These are phyloP conservation scores for Pseudorectes ferrugineus DNA, from an alignment of 2,113 vertebrate species.

Conservation along the genomic window DNA sequence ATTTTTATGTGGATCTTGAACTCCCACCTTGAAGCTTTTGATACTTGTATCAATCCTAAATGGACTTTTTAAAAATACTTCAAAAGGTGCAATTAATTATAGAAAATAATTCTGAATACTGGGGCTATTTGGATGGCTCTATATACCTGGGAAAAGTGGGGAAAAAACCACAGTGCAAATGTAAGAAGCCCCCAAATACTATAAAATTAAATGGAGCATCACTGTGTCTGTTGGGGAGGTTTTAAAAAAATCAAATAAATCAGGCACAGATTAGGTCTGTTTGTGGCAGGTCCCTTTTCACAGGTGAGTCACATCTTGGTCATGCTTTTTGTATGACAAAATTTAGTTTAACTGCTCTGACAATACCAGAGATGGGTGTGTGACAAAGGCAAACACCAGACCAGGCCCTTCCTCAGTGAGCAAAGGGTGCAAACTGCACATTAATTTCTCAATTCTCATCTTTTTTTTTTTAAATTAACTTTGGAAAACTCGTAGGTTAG, in stretches of 20 bases:
- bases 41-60: background rate
- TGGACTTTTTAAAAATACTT: background rate
- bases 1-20: background rate
- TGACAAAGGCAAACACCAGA: background rate
- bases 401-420: background rate
- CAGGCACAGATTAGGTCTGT: background rate
- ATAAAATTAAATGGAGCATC: background rate
- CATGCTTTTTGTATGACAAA: background rate
- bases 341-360: background rate
- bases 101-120: background rate
- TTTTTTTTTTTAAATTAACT: background rate
- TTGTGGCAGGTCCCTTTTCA: background rate
- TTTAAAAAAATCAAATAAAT: background rate
- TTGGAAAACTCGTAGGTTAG: background rate
- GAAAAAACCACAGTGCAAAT: background rate
- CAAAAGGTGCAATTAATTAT: background rate
- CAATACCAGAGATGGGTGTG: background rate
- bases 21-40: background rate
- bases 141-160: background rate
- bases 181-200: background rate
- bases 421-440: background rate
- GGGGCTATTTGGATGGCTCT: background rate
- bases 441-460: background rate
- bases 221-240: background rate
- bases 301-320: background rate